A percentile compares a stretch with the other conserved stretches of the same genome.
phyloP scores from a whole-genome alignment of 1,140 invertebrate species.

The Drosophila guanche region DNA sequence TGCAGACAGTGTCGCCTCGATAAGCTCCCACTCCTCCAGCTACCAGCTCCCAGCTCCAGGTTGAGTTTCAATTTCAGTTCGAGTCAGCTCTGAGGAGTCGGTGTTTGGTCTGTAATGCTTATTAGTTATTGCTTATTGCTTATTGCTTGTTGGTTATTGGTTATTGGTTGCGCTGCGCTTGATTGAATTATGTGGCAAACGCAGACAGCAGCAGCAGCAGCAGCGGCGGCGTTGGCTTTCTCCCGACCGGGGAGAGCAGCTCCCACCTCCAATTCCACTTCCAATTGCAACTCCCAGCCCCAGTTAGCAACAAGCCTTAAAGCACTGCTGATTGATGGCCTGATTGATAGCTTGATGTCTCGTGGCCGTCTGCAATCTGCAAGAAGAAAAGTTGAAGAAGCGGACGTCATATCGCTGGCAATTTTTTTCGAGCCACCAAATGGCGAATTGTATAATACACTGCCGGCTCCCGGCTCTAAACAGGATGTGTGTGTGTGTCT shows the following conservation, averaged over 20 bases:
- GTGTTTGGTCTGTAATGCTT: too few species aligned
- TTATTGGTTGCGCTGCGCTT: constrained; percentile 21
- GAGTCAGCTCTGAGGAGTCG: constrained; percentile 3
- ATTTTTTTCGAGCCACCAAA: background rate
- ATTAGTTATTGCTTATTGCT: too few species aligned
- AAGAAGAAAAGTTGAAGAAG: constrained; percentile 29
- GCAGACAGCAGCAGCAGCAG: constrained; percentile 20
- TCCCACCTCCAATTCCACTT: background rate
- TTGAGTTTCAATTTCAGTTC: constrained; percentile 18
- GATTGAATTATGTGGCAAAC: constrained; percentile 60
- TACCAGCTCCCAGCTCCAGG: constrained; percentile 33
- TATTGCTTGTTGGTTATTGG: too few species aligned
- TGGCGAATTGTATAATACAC: too few species aligned
- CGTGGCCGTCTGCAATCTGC: constrained; percentile 52
- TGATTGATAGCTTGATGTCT: constrained; percentile 61
- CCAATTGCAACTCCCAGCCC: constrained; percentile 6
- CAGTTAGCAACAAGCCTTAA: constrained; percentile 61
- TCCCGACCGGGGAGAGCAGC: constrained; percentile 3
- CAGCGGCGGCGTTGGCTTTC: constrained; percentile 15
- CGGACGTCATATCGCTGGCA: constrained; percentile 36
- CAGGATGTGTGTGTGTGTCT: constrained; percentile 1
- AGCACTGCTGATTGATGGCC: constrained; percentile 61
- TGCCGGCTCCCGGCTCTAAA: too few species aligned
- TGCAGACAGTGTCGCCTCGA: constrained; percentile 25
- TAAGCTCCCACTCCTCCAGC: constrained; percentile 20